Conservation (phyloP, 2,797 vertebrate genomes). For the Gallinago stenura region DNA sequence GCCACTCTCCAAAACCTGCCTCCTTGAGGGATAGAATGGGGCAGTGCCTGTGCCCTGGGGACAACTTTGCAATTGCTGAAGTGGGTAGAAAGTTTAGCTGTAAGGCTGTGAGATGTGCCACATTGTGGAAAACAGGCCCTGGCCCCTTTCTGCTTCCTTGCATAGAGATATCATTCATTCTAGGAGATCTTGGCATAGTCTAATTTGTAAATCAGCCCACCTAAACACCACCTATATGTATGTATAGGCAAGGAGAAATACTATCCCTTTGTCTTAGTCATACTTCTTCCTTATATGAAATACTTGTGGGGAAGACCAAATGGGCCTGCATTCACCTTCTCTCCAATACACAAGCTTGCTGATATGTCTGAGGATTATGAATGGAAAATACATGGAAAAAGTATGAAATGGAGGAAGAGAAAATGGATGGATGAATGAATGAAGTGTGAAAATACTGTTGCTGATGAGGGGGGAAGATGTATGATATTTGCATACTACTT, state of each 20-base stretch:
- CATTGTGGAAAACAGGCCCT: accelerated
- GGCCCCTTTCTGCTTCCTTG: neutral
- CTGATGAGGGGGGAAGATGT: neutral
- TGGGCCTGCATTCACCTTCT: neutral
- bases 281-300: neutral
- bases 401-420: neutral
- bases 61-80: neutral
- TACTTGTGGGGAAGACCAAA: neutral
- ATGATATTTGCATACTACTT: neutral
- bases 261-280: neutral
- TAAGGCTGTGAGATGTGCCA: neutral
- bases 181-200: neutral
- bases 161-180: neutral
- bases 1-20: neutral
- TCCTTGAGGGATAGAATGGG: neutral
- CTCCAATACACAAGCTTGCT: neutral
- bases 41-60: neutral
- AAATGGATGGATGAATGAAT: neutral
- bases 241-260: neutral
- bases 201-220: neutral
- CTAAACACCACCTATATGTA: neutral
- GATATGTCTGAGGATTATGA: neutral
- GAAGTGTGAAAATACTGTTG: neutral
- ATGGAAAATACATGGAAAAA: neutral
- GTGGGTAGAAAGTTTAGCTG: neutral